These are phyloP conservation scores for Apis laboriosa DNA, from an alignment of 1,140 invertebrate species.

Conservation along the genomic window DNA sequence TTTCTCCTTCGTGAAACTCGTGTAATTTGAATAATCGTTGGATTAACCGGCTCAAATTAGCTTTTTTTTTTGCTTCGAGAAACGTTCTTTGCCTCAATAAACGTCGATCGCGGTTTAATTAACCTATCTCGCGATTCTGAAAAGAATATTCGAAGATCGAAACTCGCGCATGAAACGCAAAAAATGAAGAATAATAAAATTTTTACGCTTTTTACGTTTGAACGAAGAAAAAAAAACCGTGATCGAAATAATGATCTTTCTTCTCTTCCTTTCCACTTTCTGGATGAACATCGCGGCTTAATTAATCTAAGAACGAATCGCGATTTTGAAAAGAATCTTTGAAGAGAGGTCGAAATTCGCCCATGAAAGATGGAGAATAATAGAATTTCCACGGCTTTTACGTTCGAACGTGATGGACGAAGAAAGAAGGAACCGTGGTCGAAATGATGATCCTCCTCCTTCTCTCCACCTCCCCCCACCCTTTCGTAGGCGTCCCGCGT, in stretches of 20 bases:
- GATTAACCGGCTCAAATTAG: slow-evolving; percentile 5
- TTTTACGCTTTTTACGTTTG: no score
- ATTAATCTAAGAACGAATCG: neutral
- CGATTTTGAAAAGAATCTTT: no score
- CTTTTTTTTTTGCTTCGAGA: neutral
- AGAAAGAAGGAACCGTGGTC: neutral
- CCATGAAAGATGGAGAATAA: no score
- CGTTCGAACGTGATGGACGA: neutral
- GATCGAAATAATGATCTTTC: no score
- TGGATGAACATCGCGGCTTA: neutral
- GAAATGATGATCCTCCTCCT: neutral
- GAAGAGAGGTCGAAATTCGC: no score
- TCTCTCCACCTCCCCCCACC: no score
- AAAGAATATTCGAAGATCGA: no score
- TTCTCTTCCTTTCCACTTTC: no score
- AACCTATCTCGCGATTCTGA: neutral
- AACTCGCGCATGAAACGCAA: no score
- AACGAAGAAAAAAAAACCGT: no score
- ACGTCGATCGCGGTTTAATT: neutral
- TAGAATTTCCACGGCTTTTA: no score
- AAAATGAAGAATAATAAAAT: no score
- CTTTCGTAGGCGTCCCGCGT: slow-evolving; percentile 38
- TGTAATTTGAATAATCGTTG: slow-evolving; percentile 29
- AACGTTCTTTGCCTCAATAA: neutral
- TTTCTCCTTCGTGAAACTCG: slow-evolving; percentile 9